phyloP scores from a whole-genome alignment of 2,888 invertebrate genomes.

The Piscicola geometra region DNA sequence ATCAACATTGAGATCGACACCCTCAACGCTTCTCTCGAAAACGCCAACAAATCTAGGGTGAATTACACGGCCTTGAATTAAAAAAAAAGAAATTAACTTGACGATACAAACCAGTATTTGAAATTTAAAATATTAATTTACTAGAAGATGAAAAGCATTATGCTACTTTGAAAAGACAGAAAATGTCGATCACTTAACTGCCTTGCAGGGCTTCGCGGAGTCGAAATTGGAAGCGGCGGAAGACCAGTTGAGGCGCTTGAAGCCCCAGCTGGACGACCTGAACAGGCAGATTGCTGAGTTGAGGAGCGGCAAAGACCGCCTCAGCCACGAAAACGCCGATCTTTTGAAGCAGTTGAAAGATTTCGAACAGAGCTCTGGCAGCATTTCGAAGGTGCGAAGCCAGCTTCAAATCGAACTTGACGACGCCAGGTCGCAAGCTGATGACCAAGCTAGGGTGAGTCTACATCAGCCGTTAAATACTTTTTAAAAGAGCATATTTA shows the following conservation, averaged over 20 bases:
- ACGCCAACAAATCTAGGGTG: constrained; percentile 85
- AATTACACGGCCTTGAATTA: no score
- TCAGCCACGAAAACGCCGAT: constrained; percentile 69
- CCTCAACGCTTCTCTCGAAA: constrained; percentile 89
- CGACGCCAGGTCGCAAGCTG: constrained; percentile 52
- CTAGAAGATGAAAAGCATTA: no score
- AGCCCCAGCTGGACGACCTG: constrained; percentile 74
- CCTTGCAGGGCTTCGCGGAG: constrained; percentile 52
- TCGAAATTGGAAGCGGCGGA: constrained; percentile 79
- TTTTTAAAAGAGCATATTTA: not conserved
- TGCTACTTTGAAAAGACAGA: not conserved
- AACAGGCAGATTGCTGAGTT: constrained; percentile 68
- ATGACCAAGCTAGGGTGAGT: constrained; percentile 42
- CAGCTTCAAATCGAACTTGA: constrained; percentile 51
- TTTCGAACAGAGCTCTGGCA: constrained; percentile 89
- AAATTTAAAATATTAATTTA: no score
- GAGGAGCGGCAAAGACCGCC: constrained; percentile 70
- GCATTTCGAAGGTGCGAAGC: constrained; percentile 79
- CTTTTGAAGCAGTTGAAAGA: constrained; percentile 74
- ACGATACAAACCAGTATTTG: no score
- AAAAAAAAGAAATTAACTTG: not conserved
- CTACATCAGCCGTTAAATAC: not conserved
- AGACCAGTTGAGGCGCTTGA: constrained; percentile 51
- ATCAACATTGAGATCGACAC: constrained; percentile 98
- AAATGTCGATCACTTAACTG: not conserved